These are phyloP conservation scores for Pachyrhynchus sulphureomaculatus DNA, from an alignment of 1,140 invertebrate species.

Conservation along the genomic window DNA sequence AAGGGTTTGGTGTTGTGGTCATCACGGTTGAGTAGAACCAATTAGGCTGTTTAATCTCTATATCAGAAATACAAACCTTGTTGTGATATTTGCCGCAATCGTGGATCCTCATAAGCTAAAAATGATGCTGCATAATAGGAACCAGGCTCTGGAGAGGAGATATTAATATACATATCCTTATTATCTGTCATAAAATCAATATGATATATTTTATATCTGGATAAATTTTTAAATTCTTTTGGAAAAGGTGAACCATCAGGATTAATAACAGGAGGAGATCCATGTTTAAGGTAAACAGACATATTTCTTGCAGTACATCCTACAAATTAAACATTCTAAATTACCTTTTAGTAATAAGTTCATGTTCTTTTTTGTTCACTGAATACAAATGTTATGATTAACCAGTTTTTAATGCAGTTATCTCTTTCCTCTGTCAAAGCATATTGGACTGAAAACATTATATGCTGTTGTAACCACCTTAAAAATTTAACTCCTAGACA, in stretches of 20 bases:
- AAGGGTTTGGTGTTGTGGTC: too few relatives aligned
- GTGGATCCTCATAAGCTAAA: slow-evolving; percentile 71
- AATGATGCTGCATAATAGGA: slow-evolving; percentile 80
- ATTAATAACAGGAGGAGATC: slow-evolving; percentile 74
- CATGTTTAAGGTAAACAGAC: slow-evolving; percentile 67
- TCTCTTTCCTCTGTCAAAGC: too few relatives aligned
- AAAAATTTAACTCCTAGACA: too few relatives aligned
- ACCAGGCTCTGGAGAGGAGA: slow-evolving; percentile 67
- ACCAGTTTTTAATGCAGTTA: too few relatives aligned
- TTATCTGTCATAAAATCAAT: slow-evolving; percentile 56
- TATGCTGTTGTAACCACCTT: too few relatives aligned
- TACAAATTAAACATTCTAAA: slow-evolving; percentile 38
- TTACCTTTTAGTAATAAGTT: not conserved
- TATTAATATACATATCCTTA: slow-evolving; percentile 55
- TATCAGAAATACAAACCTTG: slow-evolving; percentile 67
- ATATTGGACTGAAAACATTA: too few relatives aligned
- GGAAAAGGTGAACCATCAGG: slow-evolving; percentile 73
- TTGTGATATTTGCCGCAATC: slow-evolving; percentile 67
- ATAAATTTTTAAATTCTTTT: slow-evolving; percentile 60
- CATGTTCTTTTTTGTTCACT: not conserved
- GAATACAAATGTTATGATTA: not conserved
- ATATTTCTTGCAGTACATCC: slow-evolving; percentile 62
- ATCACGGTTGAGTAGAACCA: too few relatives aligned
- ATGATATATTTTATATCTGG: slow-evolving; percentile 48
- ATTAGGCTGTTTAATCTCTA: too few relatives aligned